Base-by-base conservation (phyloP, 2,888 invertebrate genomes). In the Ormyrus nitidulus region DNA sequence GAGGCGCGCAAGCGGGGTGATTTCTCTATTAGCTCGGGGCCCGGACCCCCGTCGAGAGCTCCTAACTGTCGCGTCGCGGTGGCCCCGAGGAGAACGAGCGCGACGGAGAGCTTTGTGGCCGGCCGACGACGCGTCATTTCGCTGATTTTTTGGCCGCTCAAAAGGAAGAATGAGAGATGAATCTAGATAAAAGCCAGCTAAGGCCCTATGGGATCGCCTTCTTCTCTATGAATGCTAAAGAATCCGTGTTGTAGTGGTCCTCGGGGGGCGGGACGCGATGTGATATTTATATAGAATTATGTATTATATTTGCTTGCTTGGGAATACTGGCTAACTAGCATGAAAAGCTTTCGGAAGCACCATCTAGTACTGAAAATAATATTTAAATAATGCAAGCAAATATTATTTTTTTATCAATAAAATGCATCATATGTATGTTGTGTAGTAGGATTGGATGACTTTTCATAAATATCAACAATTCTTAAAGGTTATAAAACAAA, bases 1-100 rank as follows among this genome's bases (percentile, higher is more conserved):
- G 51, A n/a, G 2, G 65, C 53, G 19, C 19, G 19, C 19, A 19
- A 19, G 53, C 53, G 34, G 61, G 48, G 51, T 75, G 72, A 77
- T 77, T 77, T 79, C 70, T 79, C 79, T 70, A 75, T 75, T 75
- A 75, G 59, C 34, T 51, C 7, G n/a, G 13, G 51, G 19, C 3
- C 9, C 44, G n/a, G 65, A 75, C 70, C 59, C 70, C 70, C 49
- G 70, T 19, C 19, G 51, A 13, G 65, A n/a, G 8, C 10, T n/a
- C n/a, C 46, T 69, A 51, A n/a, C 46, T 6, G 56, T 54, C 46
- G 58, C n/a, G 46, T 19, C 19, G 11, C 58, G 56, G 10, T 48
- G 51, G 61, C 54, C 68, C 58, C n/a, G 10, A n/a, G 10, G 13
- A 6, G 46, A 54, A 44, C 34, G 9, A 62, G 62, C 62, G 44